Conservation (phyloP, 37 sponge, comb jelly and placozoan genomes). For the Ephydatia muelleri region DNA sequence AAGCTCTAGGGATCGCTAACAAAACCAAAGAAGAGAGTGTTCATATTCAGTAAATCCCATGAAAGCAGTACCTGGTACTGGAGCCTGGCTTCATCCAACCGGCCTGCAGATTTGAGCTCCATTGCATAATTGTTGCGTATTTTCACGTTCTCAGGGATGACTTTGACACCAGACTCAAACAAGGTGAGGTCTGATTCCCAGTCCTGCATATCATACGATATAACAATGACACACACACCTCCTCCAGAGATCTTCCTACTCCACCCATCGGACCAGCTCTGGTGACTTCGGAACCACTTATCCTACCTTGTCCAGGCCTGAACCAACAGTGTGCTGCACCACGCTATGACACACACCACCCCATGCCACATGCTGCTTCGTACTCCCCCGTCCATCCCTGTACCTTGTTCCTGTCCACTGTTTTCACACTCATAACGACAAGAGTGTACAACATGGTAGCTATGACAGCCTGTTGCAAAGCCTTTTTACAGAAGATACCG, state of each 20-base stretch:
- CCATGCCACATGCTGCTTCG: neutral
- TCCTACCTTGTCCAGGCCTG: too few species aligned
- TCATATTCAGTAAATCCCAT: neutral
- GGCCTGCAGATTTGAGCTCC: slow-evolving; percentile 68
- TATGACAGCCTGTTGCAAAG: neutral
- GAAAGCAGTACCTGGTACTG: slow-evolving; percentile 70
- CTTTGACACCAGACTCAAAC: slow-evolving; percentile 79
- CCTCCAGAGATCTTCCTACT: too few species aligned
- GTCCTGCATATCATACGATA: slow-evolving; percentile 58
- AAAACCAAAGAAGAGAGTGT: neutral
- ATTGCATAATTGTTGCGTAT: slow-evolving; percentile 88
- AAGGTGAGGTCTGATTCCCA: slow-evolving; percentile 78
- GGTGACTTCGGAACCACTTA: too few species aligned
- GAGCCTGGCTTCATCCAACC: slow-evolving; percentile 50
- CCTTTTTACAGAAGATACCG: neutral
- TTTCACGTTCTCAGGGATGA: slow-evolving; percentile 81
- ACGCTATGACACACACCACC: too few species aligned
- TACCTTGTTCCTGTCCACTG: slow-evolving; percentile 60
- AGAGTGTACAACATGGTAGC: slow-evolving; percentile 19
- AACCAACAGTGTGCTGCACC: too few species aligned
- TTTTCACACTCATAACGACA: slow-evolving; percentile 52
- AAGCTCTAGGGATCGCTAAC: slow-evolving; percentile 59
- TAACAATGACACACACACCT: too few species aligned
- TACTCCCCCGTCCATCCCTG: neutral
- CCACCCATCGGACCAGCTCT: too few species aligned